A percentile compares a stretch with the other conserved stretches of the same genome.
phyloP scores from a whole-genome alignment of 2,797 vertebrate species.

The Loriculus beryllinus region DNA sequence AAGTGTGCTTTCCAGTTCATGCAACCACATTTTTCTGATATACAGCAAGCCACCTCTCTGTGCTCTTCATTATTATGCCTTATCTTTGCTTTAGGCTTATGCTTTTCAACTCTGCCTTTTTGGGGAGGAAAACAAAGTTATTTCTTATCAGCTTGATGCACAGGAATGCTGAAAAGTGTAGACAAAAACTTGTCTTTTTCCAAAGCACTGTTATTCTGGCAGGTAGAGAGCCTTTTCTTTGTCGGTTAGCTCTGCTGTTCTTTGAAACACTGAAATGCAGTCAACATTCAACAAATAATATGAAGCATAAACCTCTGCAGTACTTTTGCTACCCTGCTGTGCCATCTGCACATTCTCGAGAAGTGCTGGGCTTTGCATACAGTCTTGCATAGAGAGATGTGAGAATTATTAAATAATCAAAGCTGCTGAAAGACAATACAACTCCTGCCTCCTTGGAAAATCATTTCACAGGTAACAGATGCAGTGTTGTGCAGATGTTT shows the following conservation, averaged over 20 bases:
- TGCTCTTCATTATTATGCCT: background rate
- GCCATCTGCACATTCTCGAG: background rate
- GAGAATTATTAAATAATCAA: conserved; percentile 62
- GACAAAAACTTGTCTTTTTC: background rate
- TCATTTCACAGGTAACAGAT: conserved; percentile 45
- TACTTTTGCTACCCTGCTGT: conserved; percentile 3
- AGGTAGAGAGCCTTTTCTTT: background rate
- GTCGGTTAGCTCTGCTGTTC: background rate
- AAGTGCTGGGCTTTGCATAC: background rate
- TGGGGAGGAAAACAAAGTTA: background rate
- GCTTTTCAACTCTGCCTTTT: background rate
- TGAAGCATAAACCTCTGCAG: conserved; percentile 13
- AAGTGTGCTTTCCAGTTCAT: background rate
- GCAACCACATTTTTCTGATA: background rate
- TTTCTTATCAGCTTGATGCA: background rate
- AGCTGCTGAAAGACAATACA: conserved; percentile 65
- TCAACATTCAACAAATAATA: conserved; percentile 13
- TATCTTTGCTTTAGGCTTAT: background rate
- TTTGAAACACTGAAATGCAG: background rate
- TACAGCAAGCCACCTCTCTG: background rate
- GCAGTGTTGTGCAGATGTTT: conserved; percentile 68
- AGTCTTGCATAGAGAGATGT: background rate
- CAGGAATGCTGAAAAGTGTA: background rate
- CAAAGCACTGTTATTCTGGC: background rate
- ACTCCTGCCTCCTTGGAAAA: conserved; percentile 43